Conservation (phyloP, 2,888 invertebrate species). For the Drosophila meridionalis region DNA sequence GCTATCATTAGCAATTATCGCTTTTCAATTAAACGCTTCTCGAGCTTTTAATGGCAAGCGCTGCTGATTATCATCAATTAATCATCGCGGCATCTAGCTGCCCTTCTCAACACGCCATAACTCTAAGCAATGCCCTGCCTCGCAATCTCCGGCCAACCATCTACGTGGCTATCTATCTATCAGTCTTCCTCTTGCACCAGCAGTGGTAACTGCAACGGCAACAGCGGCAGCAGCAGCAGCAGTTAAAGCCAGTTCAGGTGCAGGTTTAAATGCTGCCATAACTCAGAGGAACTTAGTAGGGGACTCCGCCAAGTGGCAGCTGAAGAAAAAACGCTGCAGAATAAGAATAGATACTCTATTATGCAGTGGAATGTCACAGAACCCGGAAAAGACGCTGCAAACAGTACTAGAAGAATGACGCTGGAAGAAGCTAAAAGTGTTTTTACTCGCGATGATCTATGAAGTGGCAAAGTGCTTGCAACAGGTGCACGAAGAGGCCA, state of each 20-base stretch:
- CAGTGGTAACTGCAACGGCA: background rate
- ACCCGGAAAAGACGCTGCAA: constrained; percentile 17
- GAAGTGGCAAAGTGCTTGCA: constrained; percentile 73
- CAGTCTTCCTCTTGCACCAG: background rate
- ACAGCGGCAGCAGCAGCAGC: constrained; percentile 27
- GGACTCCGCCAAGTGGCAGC: constrained; percentile 31
- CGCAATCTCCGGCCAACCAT: constrained; percentile 59
- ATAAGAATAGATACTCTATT: constrained; percentile 76
- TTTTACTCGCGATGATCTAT: constrained; percentile 56
- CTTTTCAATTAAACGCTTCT: constrained; percentile 69
- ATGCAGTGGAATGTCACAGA: constrained; percentile 75
- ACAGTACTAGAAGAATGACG: background rate
- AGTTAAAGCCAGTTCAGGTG: constrained; percentile 55
- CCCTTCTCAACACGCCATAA: constrained; percentile 73
- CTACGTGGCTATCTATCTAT: constrained; percentile 12
- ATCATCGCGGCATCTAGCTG: constrained; percentile 72
- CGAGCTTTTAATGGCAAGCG: constrained; percentile 28
- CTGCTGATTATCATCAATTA: constrained; percentile 66
- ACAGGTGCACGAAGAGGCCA: constrained; percentile 34
- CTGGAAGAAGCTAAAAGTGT: constrained; percentile 7
- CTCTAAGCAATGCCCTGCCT: constrained; percentile 57
- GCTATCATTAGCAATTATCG: constrained; percentile 45
- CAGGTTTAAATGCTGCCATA: constrained; percentile 81
- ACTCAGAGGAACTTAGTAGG: constrained; percentile 59
- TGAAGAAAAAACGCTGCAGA: background rate